These are phyloP conservation scores for Oscheius sp. DNA, from an alignment of 1,140 invertebrate species.

Conservation along the genomic window DNA sequence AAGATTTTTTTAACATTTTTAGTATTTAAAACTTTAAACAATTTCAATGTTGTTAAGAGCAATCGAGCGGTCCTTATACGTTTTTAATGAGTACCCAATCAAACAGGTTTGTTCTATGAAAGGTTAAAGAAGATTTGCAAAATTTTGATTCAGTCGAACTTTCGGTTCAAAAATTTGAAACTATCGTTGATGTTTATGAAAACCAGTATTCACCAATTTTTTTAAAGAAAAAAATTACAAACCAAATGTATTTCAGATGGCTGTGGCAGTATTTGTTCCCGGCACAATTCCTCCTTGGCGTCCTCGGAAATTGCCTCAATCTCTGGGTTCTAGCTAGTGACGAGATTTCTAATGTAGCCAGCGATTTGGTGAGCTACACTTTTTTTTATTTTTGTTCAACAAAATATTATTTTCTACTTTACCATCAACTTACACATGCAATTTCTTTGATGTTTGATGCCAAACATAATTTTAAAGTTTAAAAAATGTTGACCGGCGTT, in stretches of 20 bases:
- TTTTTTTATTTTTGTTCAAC: neutral
- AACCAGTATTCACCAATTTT: too few relatives aligned
- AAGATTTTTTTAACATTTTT: neutral
- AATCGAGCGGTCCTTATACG: too few relatives aligned
- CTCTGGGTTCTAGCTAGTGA: slow-evolving; percentile 53
- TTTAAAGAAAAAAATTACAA: too few relatives aligned
- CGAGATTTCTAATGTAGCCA: slow-evolving; percentile 55
- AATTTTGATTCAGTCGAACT: too few relatives aligned
- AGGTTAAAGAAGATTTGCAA: too few relatives aligned
- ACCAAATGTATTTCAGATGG: slow-evolving; percentile 21
- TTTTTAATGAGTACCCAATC: too few relatives aligned
- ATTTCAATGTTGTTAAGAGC: too few relatives aligned
- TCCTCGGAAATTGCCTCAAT: slow-evolving; percentile 57
- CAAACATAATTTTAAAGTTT: neutral
- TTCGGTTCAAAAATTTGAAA: too few relatives aligned
- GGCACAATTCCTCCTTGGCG: slow-evolving; percentile 51
- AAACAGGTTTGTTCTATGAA: too few relatives aligned
- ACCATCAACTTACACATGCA: neutral
- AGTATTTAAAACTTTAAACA: too few relatives aligned
- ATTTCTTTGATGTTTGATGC: neutral
- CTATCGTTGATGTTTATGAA: too few relatives aligned
- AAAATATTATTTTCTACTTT: neutral
- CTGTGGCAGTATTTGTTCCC: slow-evolving; percentile 53
- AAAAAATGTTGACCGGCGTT: too few relatives aligned
- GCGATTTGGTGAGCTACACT: slow-evolving; percentile 51